Evolutionary conservation across 1,140 invertebrate species (phyloP).

Genomic region (Tetramorium parvispinum): DNA sequence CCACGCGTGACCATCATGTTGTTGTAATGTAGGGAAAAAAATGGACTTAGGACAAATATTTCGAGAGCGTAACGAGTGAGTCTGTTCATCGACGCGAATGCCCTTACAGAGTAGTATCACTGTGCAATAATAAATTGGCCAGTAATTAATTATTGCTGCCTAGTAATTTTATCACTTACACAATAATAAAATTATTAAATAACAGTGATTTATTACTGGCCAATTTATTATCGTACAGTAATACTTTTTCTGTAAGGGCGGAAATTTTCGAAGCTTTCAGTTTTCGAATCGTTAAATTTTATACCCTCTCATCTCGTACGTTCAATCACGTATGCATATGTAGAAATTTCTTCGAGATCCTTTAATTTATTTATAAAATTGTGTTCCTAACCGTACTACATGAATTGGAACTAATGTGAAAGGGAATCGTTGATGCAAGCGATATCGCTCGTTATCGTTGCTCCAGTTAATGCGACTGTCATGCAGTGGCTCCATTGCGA

Average conservation of each 20-base stretch:
- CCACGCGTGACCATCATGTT: conserved; percentile 37
- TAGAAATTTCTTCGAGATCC: neutral
- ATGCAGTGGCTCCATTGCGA: conserved; percentile 3
- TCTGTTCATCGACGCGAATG: conserved; percentile 23
- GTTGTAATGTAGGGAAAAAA: conserved; percentile 35
- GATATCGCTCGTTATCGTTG: conserved; percentile 39
- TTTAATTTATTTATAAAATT: neutral
- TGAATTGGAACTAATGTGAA: neutral
- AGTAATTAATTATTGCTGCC: too few relatives aligned
- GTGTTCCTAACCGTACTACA: neutral
- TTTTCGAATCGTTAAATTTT: neutral
- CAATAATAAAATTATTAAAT: too few relatives aligned
- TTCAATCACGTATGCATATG: neutral
- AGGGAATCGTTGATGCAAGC: neutral
- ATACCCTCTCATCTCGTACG: neutral
- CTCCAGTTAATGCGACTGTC: conserved; percentile 23
- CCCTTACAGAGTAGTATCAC: too few relatives aligned
- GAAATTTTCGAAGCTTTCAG: neutral
- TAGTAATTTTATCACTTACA: too few relatives aligned
- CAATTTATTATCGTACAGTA: too few relatives aligned
- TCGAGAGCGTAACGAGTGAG: conserved; percentile 10
- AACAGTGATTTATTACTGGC: too few relatives aligned
- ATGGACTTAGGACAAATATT: conserved; percentile 12
- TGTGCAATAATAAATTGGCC: too few relatives aligned
- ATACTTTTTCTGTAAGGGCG: too few relatives aligned